These are phyloP conservation scores for Arizona elegans DNA, from an alignment of 2,113 vertebrate genomes.

Conservation along the genomic window DNA sequence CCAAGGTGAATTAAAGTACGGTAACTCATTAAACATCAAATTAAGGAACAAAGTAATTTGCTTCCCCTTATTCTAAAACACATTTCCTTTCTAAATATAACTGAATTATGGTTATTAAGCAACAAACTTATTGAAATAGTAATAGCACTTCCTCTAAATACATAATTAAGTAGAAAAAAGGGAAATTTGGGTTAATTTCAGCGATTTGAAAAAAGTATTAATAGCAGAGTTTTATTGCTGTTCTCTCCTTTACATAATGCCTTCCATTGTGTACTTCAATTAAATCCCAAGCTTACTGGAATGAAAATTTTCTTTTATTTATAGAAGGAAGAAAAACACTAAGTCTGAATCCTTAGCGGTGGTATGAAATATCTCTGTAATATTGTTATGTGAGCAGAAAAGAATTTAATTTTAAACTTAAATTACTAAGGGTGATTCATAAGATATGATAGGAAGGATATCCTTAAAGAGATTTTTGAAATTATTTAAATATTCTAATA, in stretches of 20 bases:
- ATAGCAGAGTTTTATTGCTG: neutral
- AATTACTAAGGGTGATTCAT: constrained; percentile 48
- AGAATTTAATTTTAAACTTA: constrained; percentile 42
- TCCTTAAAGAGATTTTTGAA: constrained; percentile 31
- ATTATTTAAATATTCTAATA: constrained; percentile 45
- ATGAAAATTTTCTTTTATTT: constrained; percentile 43
- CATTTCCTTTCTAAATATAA: neutral
- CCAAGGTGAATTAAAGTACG: constrained; percentile 11
- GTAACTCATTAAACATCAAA: neutral
- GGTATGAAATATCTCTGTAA: constrained; percentile 32
- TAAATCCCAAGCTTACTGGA: constrained; percentile 5
- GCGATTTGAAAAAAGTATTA: constrained; percentile 24
- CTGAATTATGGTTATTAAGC: neutral
- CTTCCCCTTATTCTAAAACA: neutral
- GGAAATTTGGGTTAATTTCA: neutral
- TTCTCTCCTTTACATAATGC: neutral
- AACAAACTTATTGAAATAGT: neutral
- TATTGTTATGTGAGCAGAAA: constrained; percentile 32
- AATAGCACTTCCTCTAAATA: neutral
- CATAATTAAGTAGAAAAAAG: neutral
- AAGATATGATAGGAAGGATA: constrained; percentile 33
- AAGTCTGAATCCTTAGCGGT: constrained; percentile 26
- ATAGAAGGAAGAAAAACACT: constrained; percentile 25
- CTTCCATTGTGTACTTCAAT: neutral
- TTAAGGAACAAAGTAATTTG: neutral